Evolutionary conservation across 2,888 invertebrate species (phyloP), one percentile per base, ranked within the genome.

Genomic region (Chydorus sphaericus): DNA sequence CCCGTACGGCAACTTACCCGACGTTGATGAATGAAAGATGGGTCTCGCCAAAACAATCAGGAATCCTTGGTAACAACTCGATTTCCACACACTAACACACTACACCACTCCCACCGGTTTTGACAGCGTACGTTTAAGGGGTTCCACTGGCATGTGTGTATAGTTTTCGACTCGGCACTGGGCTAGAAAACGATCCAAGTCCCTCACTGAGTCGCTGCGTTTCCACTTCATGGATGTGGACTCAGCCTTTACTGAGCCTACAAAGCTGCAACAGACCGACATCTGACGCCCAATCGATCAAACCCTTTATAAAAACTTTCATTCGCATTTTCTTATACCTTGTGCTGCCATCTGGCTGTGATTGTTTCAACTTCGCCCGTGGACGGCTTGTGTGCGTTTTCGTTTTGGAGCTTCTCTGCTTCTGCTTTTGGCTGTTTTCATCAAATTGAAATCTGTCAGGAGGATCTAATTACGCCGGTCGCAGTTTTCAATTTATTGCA

Each of bases 101-200:
- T 14, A 44, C 44, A 44, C 44, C 44, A 44, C 44, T 44, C 44
- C 44, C 44, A 44, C 44, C 11, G 26, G 11, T 44, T 44, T 44
- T 10, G 44, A 26, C 26, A 44, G 44, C 18, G n/a, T 28, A 44
- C 16, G 20, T 28, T 44, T 44, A 11, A 10, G 8, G 8, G 23
- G 5, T 14, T 44, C 20, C 44, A 26, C 20, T 11, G 20, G 38
- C 20, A n/a, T 38, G 10, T 8, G 16, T 18, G 38, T 38, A 38
- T 44, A 20, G 33, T 33, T 33, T 33, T 33, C 14, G 33, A 33
- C 8, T 14, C 33, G 20, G n/a, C n/a, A n/a, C n/a, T n/a, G n/a
- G 16, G 20, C 28, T 26, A 44, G 44, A 44, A 44, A 44, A 23
- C 44, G 44, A n/a, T n/a, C n/a, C n/a, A n/a, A n/a, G n/a, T 44